A percentile compares a stretch with the other conserved stretches of the same genome.
phyloP scores from a whole-genome alignment of 2,797 vertebrate species.

The Phoxinus dragarum region DNA sequence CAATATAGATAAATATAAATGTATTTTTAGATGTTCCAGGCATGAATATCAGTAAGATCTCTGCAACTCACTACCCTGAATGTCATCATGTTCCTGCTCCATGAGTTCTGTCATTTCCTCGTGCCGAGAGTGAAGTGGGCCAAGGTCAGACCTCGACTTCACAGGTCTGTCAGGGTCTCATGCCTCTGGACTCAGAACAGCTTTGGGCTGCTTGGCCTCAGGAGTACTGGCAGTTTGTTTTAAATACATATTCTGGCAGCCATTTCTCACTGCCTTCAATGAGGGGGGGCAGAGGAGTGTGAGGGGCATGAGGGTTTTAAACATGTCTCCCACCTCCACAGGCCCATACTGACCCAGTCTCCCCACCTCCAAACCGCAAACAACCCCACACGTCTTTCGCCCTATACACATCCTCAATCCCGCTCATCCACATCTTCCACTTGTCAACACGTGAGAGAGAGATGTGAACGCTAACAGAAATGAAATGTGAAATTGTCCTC shows the following conservation, averaged over 20 bases:
- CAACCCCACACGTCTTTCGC: constrained; percentile 21
- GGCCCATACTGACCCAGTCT: constrained; percentile 34
- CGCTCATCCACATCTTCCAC: constrained; percentile 6
- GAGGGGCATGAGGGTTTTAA: constrained; percentile 33
- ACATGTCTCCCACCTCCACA: constrained; percentile 51
- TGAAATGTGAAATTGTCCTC: constrained; percentile 41
- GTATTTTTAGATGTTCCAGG: background rate
- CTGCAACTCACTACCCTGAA: background rate
- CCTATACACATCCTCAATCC: constrained; percentile 16
- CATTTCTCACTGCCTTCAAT: constrained; percentile 25
- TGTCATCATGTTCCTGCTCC: background rate
- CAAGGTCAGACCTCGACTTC: constrained; percentile 44
- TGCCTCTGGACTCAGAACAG: constrained; percentile 17
- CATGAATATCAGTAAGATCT: background rate
- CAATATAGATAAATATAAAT: no score
- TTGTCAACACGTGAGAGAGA: constrained; percentile 45
- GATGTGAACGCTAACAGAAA: constrained; percentile 46
- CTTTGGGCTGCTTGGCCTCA: constrained; percentile 36
- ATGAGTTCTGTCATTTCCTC: background rate
- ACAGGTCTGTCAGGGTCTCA: constrained; percentile 38
- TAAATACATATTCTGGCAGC: constrained; percentile 40
- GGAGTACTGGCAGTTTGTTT: constrained; percentile 24
- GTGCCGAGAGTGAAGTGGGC: constrained; percentile 27
- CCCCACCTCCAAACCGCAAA: constrained; percentile 19
- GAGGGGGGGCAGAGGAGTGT: constrained; percentile 11